Conservation (phyloP, 2,113 vertebrate species). For the Candoia aspera region DNA sequence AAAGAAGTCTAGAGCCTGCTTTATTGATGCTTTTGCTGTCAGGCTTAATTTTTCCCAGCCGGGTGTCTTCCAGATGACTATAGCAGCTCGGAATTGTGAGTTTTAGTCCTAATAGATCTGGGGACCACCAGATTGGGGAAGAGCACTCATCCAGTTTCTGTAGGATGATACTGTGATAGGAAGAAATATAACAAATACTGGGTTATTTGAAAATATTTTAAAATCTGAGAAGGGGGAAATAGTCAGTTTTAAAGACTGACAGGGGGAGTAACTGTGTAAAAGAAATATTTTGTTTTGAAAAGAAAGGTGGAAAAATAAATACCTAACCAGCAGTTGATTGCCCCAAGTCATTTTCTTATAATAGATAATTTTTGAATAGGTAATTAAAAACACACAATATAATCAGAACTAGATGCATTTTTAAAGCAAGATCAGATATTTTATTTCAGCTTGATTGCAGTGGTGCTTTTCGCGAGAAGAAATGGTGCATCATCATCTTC, state of each 20-base stretch:
- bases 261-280: not conserved
- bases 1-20: not conserved
- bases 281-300: not conserved
- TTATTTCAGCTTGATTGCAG: no score
- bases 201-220: not conserved
- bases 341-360: not conserved
- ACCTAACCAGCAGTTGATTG: not conserved
- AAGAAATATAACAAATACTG: not conserved
- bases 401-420: not conserved
- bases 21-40: not conserved
- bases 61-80: not conserved
- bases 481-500: not conserved
- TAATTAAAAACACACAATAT: not conserved
- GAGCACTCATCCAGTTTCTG: not conserved
- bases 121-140: not conserved
- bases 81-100: not conserved
- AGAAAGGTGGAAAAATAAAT: not conserved
- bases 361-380: not conserved
- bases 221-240: not conserved
- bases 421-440: not conserved
- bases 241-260: not conserved
- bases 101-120: not conserved
- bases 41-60: not conserved
- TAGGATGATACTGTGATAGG: not conserved
- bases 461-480: not conserved